Evolutionary conservation across 92 coral and sea anemone genomes (phyloP), one percentile per base, ranked within the genome.

Genomic region (Phenganax stokvisi): DNA sequence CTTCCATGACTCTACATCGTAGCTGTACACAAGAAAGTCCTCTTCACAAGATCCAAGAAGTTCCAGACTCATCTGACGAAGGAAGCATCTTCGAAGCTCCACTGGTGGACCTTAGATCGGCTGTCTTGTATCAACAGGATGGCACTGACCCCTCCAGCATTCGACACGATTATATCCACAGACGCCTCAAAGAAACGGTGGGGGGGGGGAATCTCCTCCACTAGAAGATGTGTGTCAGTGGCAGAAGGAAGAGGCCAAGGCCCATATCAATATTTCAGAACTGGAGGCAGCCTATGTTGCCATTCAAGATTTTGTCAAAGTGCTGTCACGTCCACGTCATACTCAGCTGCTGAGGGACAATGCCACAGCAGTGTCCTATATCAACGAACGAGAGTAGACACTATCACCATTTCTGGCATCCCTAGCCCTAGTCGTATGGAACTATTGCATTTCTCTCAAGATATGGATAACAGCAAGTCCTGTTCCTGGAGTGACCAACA

Each of bases 381-480:
- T 71, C 28, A 74, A 59, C 87, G 73, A 57, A 44, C 59, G 84
- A 61, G 78, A 75, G 80, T 78, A 79, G 74, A 76, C 84, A 57
- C 87, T 81, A 0, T 59, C 83, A 15, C 82, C 83, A 69, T 72
- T 86, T 63, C 83, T 74, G 17, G 82, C 60, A 53, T 61, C 60
- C 13, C 85, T 87, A 54, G 85, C 88, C 10, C 57, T 87, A 77
- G 90, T 84, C 2, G 74, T 84, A 57, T 87, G 90, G 85, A 84
- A 84, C 65, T 80, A 80, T 74, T 67, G 85, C 82, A 71, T 84
- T 69, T 79, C 80, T 8, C 57, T 62, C 9, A 54, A 83, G 71
- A 73, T 80, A 29, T 80, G 77, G 78, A 70, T 87, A 15, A 84
- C 85, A 80, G 87, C 85, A 62, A 66, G 86, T 61, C 85, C 73